Percentiles rank a stretch among this genome's conserved stretches.
Conservation (phyloP, 1,140 invertebrate species). For the Drosophila varians region DNA sequence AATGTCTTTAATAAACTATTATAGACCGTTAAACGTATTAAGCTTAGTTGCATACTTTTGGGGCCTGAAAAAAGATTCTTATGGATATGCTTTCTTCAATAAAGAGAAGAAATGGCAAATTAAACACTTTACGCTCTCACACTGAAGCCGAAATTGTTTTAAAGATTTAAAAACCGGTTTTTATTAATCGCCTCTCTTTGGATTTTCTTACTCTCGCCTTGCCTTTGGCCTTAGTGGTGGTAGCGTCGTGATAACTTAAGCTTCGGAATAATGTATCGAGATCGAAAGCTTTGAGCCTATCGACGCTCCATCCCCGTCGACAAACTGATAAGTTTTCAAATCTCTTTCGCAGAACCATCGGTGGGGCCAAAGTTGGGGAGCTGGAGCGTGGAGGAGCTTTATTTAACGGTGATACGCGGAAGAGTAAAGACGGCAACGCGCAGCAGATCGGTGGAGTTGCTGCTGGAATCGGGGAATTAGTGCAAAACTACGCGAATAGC, state of each 20-base stretch:
- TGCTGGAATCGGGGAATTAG: constrained; percentile 42
- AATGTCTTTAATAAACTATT: no score
- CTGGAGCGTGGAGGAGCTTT: constrained; percentile 49
- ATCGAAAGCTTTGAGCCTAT: neutral
- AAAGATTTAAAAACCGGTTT: constrained; percentile 19
- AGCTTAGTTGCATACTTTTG: constrained; percentile 49
- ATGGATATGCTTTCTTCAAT: neutral
- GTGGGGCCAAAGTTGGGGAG: neutral
- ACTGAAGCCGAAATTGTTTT: constrained; percentile 2
- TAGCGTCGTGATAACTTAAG: neutral
- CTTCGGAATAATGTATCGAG: constrained; percentile 12
- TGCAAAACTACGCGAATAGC: constrained; percentile 66
- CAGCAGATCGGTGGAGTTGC: constrained; percentile 20
- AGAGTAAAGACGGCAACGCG: constrained; percentile 56
- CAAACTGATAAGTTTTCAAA: no score
- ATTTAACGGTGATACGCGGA: constrained; percentile 79
- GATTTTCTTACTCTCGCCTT: no score
- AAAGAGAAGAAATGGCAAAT: constrained; percentile 1
- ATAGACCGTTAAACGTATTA: neutral
- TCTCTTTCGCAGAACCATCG: constrained; percentile 5
- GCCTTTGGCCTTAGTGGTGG: constrained; percentile 28
- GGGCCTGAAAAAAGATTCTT: constrained; percentile 8
- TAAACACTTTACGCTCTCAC: constrained; percentile 29
- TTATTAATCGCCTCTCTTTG: constrained; percentile 12
- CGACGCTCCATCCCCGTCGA: constrained; percentile 2